These are phyloP conservation scores for Eufriesea mexicana DNA, from an alignment of 1,140 invertebrate species.

Conservation along the genomic window DNA sequence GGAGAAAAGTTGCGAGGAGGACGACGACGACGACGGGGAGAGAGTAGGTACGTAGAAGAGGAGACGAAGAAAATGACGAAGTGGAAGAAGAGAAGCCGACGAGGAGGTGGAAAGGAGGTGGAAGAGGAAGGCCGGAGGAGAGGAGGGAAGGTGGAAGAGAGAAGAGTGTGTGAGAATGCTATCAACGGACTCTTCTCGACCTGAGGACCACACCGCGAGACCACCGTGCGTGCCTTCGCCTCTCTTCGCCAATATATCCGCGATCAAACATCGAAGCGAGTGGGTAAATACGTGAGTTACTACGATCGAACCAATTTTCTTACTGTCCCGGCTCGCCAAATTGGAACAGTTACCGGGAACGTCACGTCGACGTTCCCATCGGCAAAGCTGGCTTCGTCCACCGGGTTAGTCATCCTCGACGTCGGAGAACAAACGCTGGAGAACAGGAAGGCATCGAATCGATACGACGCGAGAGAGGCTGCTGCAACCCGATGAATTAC, in stretches of 20 bases:
- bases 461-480: background rate
- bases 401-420: background rate
- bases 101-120: background rate
- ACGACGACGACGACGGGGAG: slow-evolving; percentile 33
- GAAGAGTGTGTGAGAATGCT: slow-evolving; percentile 73
- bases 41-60: background rate
- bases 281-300: slow-evolving; percentile 70
- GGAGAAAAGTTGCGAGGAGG: slow-evolving; percentile 17
- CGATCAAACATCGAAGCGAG: slow-evolving; percentile 72
- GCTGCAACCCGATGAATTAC: background rate
- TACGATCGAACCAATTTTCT: slow-evolving; percentile 60
- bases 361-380: slow-evolving; percentile 17
- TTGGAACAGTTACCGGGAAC: slow-evolving; percentile 47
- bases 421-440: background rate
- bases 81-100: slow-evolving; percentile 2
- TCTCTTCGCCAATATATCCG: slow-evolving; percentile 72
- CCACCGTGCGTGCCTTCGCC: slow-evolving; percentile 74
- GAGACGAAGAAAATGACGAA: slow-evolving; percentile 33
- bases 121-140: slow-evolving; percentile 5
- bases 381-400: background rate
- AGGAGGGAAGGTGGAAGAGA: slow-evolving; percentile 32
- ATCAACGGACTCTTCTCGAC: slow-evolving; percentile 71
- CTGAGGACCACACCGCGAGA: slow-evolving; percentile 75
- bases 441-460: background rate
- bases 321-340: slow-evolving; percentile 29